Base-by-base conservation (phyloP, 2,888 invertebrate genomes). In the Gryllus longicercus region DNA sequence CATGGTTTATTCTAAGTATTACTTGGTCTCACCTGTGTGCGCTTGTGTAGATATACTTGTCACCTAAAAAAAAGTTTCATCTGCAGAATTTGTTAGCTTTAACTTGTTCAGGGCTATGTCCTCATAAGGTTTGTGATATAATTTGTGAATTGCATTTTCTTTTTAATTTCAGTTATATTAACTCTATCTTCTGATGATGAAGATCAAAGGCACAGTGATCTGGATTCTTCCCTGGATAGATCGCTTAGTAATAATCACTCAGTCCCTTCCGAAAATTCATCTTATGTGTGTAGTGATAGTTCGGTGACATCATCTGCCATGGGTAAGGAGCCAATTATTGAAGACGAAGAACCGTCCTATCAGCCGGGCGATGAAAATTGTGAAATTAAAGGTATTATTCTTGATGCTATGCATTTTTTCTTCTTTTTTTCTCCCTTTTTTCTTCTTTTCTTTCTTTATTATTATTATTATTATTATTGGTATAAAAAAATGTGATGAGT, bases 161-260 rank as follows among this genome's bases (percentile, higher is more conserved):
- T 38, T 38, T 38, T 38, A 38, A 75, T 80, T 82, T 63, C 83
- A 86, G 88, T 87, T 82, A 87, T 87, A 82, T 84, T 88, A 79
- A 88, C 87, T 16, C 86, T 88, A 84, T 88, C 88, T 2, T 88
- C 93, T 79, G 93, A 93, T 84, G 93, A 93, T 83, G 93, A 93
- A 83, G 92, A 86, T 12, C 85, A 85, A 16, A 83, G 83, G 51
- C 81, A 87, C 88, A 89, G 87, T 81, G 75, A 79, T 50, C 50
- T 74, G n/a, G 80, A 78, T 14, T 25, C 77, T 18, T 4, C 79
- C 16, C 2, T 25, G 12, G 80, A 80, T 77, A 80, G 77, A 18
- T 50, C 51, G 1, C 18, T 74, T 38, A 51, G 21, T 23, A 78
- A 77, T 50, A 51, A 75, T 10, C 50, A 79, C n/a, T n/a, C 50